A percentile compares a stretch with the other conserved stretches of the same genome.
Conservation (phyloP, 1,140 invertebrate genomes). For the Drosophila tani region DNA sequence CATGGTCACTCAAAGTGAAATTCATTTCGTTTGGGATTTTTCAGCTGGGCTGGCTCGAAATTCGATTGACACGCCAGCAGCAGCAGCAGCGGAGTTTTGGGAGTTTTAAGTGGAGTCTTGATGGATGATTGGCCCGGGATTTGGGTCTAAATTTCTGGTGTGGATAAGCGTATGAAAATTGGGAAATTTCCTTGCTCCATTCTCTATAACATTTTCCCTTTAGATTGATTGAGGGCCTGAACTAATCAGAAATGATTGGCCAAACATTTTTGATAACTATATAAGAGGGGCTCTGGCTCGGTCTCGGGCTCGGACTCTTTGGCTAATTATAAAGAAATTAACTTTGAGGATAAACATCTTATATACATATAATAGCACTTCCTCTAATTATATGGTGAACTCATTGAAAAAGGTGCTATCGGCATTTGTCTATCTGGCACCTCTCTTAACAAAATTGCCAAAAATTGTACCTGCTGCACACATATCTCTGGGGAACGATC, state of each 20-base stretch:
- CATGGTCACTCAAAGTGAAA: slow-evolving; percentile 81
- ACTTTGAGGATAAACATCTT: slow-evolving; percentile 72
- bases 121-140: slow-evolving; percentile 55
- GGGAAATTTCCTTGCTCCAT: slow-evolving; percentile 23
- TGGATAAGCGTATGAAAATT: slow-evolving; percentile 71
- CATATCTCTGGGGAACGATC: slow-evolving; percentile 36
- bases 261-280: slow-evolving; percentile 47
- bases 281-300: slow-evolving; percentile 1
- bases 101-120: slow-evolving; percentile 42
- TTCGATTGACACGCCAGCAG: slow-evolving; percentile 52
- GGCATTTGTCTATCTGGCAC: slow-evolving; percentile 80
- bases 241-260: slow-evolving; percentile 57
- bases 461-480: slow-evolving; percentile 23
- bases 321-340: slow-evolving; percentile 78
- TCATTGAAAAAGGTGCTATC: slow-evolving; percentile 75
- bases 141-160: slow-evolving; percentile 38
- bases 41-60: slow-evolving; percentile 11
- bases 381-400: slow-evolving; percentile 59
- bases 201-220: slow-evolving; percentile 6
- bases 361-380: slow-evolving; percentile 48
- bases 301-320: background rate
- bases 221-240: slow-evolving; percentile 48
- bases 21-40: slow-evolving; percentile 43
- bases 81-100: slow-evolving; percentile 21
- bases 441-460: slow-evolving; percentile 45